Evolutionary conservation across 2,113 vertebrate species (phyloP).

Genomic region (Conger conger): DNA sequence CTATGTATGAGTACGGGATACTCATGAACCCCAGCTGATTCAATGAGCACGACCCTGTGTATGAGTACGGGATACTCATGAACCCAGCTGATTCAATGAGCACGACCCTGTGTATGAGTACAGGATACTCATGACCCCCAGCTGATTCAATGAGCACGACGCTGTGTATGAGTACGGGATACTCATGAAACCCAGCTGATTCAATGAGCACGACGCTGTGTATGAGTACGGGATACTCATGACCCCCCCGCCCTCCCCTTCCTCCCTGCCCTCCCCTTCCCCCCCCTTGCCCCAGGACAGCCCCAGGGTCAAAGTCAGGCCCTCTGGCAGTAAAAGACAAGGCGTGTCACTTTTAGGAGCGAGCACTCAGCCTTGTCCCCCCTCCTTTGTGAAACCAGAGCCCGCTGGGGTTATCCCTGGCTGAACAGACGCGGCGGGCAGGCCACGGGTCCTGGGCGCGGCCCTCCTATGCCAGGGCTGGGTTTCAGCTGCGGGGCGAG

Average conservation of each 20-base stretch:
- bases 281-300: neutral
- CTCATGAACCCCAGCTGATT: too few species aligned
- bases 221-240: too few species aligned
- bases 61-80: too few species aligned
- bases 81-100: too few species aligned
- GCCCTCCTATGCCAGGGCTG: conserved; percentile 38
- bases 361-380: neutral
- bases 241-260: neutral
- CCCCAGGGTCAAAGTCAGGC: neutral
- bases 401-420: conserved; percentile 1
- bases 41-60: too few species aligned
- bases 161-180: too few species aligned
- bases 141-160: too few species aligned
- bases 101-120: too few species aligned
- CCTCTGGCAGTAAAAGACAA: neutral
- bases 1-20: too few species aligned
- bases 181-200: too few species aligned
- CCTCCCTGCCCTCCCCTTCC: neutral
- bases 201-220: too few species aligned
- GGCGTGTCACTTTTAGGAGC: neutral
- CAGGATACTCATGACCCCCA: too few species aligned
- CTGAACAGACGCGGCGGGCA: conserved; percentile 14
- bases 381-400: neutral
- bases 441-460: conserved; percentile 13
- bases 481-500: conserved; percentile 38